Evolutionary conservation across 2,888 invertebrate species (phyloP), one percentile per base, ranked within the genome.

Genomic region (Polylopha cassiicola): DNA sequence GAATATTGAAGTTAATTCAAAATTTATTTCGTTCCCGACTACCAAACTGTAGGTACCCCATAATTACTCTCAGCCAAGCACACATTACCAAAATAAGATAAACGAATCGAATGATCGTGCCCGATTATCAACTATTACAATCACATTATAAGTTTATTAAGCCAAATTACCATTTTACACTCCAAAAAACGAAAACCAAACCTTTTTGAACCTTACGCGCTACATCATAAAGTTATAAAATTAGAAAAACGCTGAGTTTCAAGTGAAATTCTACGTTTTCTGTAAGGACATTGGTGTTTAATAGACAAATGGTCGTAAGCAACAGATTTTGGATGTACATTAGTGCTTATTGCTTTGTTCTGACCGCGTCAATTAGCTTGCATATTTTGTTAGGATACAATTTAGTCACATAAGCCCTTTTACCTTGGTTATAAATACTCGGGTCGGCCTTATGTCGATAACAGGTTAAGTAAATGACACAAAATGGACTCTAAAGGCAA

Each of bases 381-480:
- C n/a, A n/a, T n/a, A n/a, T n/a, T n/a, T n/a, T n/a, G n/a, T n/a
- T n/a, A n/a, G n/a, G n/a, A n/a, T n/a, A n/a, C n/a, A n/a, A n/a
- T n/a, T n/a, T n/a, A n/a, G n/a, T n/a, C n/a, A n/a, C n/a, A n/a
- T n/a, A n/a, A n/a, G n/a, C n/a, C n/a, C n/a, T n/a, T n/a, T n/a
- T n/a, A n/a, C n/a, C n/a, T n/a, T n/a, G n/a, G n/a, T n/a, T n/a
- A 52, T 59, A 57, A 58, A 50, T 53, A 58, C 55, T 58, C 62
- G 52, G 53, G 52, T 54, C 64, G 65, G 58, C 59, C 59, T 59
- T 46, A 59, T 55, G 59, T 59, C 73, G 67, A 74, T 73, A 75
- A 75, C 73, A 73, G 75, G 71, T 73, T 75, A 75, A 77, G 75
- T 75, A 73, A 77, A 75, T 75, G 75, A 74, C 69, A 74, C 60